These are phyloP conservation scores for Colistium nudipinnis DNA, from an alignment of 2,113 vertebrate species.

Conservation along the genomic window DNA sequence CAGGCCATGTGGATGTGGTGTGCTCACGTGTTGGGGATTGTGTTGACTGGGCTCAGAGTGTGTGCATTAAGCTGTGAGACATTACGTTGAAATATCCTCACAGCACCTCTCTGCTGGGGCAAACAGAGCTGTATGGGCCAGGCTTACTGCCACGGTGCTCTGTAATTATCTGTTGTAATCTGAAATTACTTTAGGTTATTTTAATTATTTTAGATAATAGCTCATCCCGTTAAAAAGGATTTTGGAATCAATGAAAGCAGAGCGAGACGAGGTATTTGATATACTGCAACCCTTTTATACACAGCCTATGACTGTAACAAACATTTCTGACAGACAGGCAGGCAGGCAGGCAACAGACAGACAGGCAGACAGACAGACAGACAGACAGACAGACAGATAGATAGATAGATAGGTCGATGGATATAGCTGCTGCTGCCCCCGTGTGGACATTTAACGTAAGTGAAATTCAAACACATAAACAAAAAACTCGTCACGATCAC, in stretches of 20 bases:
- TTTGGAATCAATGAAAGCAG: background rate
- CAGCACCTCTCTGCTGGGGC: constrained; percentile 30
- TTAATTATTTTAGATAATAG: no score
- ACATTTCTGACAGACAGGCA: background rate
- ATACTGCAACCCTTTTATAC: background rate
- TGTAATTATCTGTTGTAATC: background rate
- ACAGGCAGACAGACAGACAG: no score
- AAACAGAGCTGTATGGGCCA: constrained; percentile 25
- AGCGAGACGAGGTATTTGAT: background rate
- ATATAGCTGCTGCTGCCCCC: constrained; percentile 51
- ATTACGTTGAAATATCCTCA: constrained; percentile 36
- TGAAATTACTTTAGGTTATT: background rate
- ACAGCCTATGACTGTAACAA: background rate
- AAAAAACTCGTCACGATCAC: no score
- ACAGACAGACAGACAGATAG: background rate
- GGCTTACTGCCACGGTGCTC: background rate
- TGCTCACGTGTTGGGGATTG: constrained; percentile 60
- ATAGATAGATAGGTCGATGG: background rate
- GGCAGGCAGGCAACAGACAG: background rate
- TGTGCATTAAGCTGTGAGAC: constrained; percentile 57
- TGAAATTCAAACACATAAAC: background rate
- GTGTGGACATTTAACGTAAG: background rate
- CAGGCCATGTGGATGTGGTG: constrained; percentile 39
- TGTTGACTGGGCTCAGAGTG: constrained; percentile 30
- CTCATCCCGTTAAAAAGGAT: background rate